Evolutionary conservation across 2,113 vertebrate genomes (phyloP), one percentile per base, ranked within the genome.

Genomic region (Dasyurus viverrinus): DNA sequence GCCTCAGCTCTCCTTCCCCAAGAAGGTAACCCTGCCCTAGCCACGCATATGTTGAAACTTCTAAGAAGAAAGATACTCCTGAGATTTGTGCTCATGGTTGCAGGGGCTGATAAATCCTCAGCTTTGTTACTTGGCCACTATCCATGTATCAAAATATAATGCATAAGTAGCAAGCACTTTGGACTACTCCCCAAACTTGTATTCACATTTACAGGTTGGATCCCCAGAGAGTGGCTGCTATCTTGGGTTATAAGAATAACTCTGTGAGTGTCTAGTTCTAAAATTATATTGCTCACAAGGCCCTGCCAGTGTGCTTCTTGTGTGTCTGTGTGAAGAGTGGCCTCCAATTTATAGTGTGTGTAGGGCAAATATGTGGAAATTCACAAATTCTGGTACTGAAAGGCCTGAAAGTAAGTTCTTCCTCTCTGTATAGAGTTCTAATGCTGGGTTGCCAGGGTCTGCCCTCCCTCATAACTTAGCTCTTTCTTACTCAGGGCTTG

Each of bases 21-120:
- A 97, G 97, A 97, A 97, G 97, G 97, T 95, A 95, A 90, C 89
- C 54, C 57, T 90, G 95, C 93, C 96, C 93, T 90, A 96, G 96
- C 93, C 89, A 95, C 76, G 42, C 27, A 16, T 50, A 60, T 97
- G 95, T 96, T 95, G 95, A 97, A 97, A 97, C 96, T 90, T 93
- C 93, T 96, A 7, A 19, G 89, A 50, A 47, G 89, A 90, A 90
- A 90, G 46, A 50, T 97, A 96, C 96, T 97, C 90, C 94, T 92
- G 52, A 90, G 27, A 36, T 92, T 90, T 12, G 36, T 89, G 90
- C 52, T 12, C 84, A 30, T 54, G 93, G 55, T 93, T 93, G 26
- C 93, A 68, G 94, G 90, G 93, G 93, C 92, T 95, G 97, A 97
- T 95, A 95, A 94, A 76, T 90, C 26, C 96, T 93, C 89, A 57